These are phyloP conservation scores for Blera fallax DNA, from an alignment of 2,888 invertebrate genomes.

Conservation along the genomic window DNA sequence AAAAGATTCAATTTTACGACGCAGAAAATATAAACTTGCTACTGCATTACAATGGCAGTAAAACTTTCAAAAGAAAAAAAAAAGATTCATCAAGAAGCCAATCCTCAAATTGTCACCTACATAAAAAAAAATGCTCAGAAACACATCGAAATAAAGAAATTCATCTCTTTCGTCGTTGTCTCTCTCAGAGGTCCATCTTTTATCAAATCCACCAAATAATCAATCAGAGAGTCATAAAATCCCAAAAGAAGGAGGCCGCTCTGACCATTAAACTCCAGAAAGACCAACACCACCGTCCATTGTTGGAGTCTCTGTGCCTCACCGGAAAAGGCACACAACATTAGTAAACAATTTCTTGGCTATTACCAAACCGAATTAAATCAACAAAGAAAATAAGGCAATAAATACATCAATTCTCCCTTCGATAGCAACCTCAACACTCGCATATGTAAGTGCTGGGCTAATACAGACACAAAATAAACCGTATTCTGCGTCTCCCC, in stretches of 20 bases:
- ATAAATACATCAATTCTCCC: background rate
- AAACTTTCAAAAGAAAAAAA: conserved; percentile 4
- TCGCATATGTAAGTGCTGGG: background rate
- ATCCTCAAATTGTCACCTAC: background rate
- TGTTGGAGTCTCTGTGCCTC: background rate
- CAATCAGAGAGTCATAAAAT: background rate
- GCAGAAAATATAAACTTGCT: background rate
- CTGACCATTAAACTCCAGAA: background rate
- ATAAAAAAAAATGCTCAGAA: background rate
- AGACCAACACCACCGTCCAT: background rate
- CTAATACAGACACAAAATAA: background rate
- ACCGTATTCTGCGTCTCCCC: conserved; percentile 28
- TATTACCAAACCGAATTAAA: conserved; percentile 21
- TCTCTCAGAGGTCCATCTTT: background rate
- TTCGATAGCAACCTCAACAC: background rate
- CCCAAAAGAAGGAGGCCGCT: background rate
- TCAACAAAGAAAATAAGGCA: background rate
- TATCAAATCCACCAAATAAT: background rate
- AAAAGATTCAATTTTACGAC: background rate
- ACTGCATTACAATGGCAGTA: background rate
- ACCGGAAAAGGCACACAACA: background rate
- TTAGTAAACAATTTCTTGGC: background rate
- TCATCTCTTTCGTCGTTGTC: background rate
- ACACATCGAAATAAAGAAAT: conserved; percentile 15
- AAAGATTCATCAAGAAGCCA: background rate